Evolutionary conservation across 2,113 vertebrate genomes (phyloP), one percentile per base, ranked within the genome.

Genomic region (Talpa occidentalis): DNA sequence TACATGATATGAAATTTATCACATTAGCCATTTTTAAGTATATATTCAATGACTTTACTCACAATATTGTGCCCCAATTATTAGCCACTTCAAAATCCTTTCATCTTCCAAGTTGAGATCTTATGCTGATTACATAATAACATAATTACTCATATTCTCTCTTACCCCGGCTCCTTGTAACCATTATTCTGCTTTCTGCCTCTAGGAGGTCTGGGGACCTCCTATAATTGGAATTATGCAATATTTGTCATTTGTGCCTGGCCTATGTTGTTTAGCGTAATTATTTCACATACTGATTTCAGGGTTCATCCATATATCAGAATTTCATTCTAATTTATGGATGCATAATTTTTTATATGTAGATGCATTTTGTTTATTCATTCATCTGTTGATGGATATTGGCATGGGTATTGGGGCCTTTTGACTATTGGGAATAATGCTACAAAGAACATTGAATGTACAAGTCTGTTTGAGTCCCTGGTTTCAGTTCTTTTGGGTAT

Each of bases 321-420:
- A 90, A 84, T 77, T 94, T 66, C 40, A 92, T 85, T 96, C 14
- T 16, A 26, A 67, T 94, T 93, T 49, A 28, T 88, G 66, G 21
- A 5, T 70, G 74, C 76, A 66, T 77, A 77, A 35, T 92, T 62
- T 22, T 44, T 35, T 77, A 19, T 17, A 19, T 59, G 11, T 30
- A 40, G 56, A 24, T 42, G 28, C n/a, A 26, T 28, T 37, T 56
- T 32, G 26, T 77, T 73, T 72, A 44, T 62, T 64, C 22, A 28
- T 52, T 69, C 21, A 62, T 76, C 52, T 90, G 9, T 47, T 49
- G 19, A 19, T 37, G 64, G 26, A 49, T 47, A 62, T 40, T 64
- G 32, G 22, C 1, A 47, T 79, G 21, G 49, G 24, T 22, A 26
- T 28, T 28, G 42, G 4, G 17, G 44, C 4, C 44, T 78, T 79